Percentiles rank a stretch among this genome's conserved stretches.
phyloP scores from a whole-genome alignment of 2,113 vertebrate species.

The Gobio gobio region DNA sequence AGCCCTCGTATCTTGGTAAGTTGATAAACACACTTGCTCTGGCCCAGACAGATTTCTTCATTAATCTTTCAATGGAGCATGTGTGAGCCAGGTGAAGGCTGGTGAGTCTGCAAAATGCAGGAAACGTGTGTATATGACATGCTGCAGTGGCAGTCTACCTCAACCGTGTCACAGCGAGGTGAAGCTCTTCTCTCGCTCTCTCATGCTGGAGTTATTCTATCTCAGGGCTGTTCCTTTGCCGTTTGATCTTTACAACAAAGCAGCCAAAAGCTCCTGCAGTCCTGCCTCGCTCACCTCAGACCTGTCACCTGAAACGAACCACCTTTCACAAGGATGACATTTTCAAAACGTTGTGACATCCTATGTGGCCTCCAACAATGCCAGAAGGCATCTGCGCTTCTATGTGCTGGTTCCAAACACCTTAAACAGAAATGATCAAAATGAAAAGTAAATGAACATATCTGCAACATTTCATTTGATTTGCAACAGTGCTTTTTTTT shows the following conservation, averaged over 20 bases:
- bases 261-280: background rate
- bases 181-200: background rate
- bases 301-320: conserved; percentile 13
- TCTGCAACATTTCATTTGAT: background rate
- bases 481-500: background rate
- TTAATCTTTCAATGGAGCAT: conserved; percentile 5
- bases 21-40: conserved; percentile 43
- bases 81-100: background rate
- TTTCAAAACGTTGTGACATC: conserved; percentile 28
- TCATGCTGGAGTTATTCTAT: conserved; percentile 11
- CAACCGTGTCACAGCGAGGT: conserved; percentile 21
- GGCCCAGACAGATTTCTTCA: conserved; percentile 22
- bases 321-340: conserved; percentile 21
- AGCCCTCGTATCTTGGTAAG: conserved; percentile 12
- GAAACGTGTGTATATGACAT: conserved; percentile 14
- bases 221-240: background rate
- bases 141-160: background rate
- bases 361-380: conserved; percentile 1
- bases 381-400: background rate
- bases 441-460: background rate
- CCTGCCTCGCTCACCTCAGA: background rate
- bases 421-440: background rate
- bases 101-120: conserved; percentile 9
- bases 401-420: background rate
- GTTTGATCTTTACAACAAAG: conserved; percentile 41